Evolutionary conservation across 2,113 vertebrate species (phyloP).

Genomic region (Sitta europaea): DNA sequence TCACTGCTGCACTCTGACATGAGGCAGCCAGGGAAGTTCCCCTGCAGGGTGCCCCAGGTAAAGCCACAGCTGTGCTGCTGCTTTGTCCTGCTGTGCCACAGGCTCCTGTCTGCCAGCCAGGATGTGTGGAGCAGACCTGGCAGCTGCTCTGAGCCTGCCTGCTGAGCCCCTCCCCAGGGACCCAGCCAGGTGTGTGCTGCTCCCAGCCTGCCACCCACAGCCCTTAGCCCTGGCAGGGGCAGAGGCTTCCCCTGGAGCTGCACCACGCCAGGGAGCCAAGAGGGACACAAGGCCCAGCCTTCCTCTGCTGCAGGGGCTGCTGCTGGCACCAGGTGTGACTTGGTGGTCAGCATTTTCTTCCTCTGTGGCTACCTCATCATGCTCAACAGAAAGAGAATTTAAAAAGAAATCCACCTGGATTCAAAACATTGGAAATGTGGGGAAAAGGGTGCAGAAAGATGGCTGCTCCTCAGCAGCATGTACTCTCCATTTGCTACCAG

Average conservation of each 20-base stretch:
- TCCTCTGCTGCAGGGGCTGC: background rate
- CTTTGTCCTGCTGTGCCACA: background rate
- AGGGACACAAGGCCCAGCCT: background rate
- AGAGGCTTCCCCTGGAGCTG: background rate
- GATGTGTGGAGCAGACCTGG: background rate
- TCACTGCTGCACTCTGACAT: background rate
- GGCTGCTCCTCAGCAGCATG: background rate
- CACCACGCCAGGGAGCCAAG: rapidly evolving
- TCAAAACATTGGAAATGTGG: background rate
- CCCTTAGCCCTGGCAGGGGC: rapidly evolving
- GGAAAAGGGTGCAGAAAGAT: background rate
- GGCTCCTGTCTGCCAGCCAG: background rate
- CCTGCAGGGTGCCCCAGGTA: background rate
- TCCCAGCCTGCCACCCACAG: background rate
- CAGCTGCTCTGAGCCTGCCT: rapidly evolving
- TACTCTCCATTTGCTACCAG: background rate
- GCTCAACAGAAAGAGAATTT: background rate
- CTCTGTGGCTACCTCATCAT: background rate
- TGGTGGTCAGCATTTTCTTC: background rate
- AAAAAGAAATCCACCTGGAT: background rate
- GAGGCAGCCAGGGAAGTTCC: background rate
- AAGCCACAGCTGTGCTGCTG: background rate
- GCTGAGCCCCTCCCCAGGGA: background rate
- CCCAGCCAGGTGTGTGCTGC: background rate
- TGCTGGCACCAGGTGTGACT: background rate